Evolutionary conservation across 23 tunicate genomes (phyloP).

Genomic region (Phallusia fumigata): DNA sequence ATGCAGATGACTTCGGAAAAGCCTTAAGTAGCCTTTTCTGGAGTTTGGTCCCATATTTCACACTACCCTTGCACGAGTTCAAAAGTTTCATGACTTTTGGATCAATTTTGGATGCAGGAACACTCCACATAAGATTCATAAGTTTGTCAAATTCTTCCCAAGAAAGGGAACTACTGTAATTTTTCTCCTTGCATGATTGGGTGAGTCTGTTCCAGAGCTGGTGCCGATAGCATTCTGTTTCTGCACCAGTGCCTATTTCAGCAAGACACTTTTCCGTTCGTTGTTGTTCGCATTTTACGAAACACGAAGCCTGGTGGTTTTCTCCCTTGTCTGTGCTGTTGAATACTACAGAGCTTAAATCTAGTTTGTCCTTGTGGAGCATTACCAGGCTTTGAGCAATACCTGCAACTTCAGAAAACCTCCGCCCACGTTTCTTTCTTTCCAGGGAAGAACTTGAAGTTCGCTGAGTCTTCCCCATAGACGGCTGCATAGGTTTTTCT

Average conservation of each 20-base stretch:
- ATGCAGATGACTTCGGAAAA: constrained; percentile 36
- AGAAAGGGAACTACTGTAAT: neutral
- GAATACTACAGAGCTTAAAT: neutral
- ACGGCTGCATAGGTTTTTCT: neutral
- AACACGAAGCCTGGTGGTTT: constrained; percentile 3
- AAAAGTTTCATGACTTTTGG: constrained; percentile 10
- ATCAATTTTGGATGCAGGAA: constrained; percentile 32
- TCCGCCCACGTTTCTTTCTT: neutral
- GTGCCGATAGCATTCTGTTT: constrained; percentile 43
- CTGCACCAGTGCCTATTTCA: constrained; percentile 17
- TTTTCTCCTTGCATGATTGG: constrained; percentile 39
- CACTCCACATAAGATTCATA: constrained; percentile 22
- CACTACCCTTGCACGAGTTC: neutral
- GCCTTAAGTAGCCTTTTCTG: constrained; percentile 36
- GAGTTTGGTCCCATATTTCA: constrained; percentile 16
- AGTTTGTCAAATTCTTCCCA: constrained; percentile 28
- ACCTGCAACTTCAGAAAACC: constrained; percentile 27
- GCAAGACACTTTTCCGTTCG: constrained; percentile 15
- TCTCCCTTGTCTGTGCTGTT: neutral
- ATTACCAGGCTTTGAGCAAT: neutral
- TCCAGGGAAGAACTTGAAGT: neutral
- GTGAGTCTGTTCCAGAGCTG: constrained; percentile 40
- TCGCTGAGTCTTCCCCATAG: neutral
- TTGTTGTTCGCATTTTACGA: constrained; percentile 32
- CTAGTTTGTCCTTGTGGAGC: neutral